Conservation (phyloP, 2,888 invertebrate genomes). For the Hirtodrosophila trivittata region DNA sequence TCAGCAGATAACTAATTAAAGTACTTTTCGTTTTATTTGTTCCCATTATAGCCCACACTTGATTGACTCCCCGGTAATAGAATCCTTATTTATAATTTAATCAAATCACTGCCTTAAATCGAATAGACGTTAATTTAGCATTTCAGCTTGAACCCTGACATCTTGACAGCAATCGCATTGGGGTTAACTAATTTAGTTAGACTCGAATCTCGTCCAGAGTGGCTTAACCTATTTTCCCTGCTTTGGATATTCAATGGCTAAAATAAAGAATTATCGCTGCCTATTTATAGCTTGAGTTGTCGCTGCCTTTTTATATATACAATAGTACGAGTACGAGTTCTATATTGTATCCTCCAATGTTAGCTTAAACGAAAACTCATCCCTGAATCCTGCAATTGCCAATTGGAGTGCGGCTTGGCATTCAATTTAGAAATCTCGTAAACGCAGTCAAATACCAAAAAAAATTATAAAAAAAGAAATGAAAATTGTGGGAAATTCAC, state of each 20-base stretch:
- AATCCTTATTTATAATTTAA: constrained; percentile 3
- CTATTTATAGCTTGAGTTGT: constrained; percentile 10
- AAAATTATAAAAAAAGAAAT: constrained; percentile 10
- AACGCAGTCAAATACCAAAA: constrained; percentile 24
- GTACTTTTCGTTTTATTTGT: no score
- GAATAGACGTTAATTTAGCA: background rate
- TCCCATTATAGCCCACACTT: no score
- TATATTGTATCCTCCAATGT: no score
- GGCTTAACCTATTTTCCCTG: constrained; percentile 20
- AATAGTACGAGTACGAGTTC: no score
- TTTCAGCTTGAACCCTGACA: constrained; percentile 7
- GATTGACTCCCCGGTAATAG: no score
- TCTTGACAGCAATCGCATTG: constrained; percentile 15
- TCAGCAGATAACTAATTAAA: no score
- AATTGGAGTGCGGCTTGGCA: constrained; percentile 37
- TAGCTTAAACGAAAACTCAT: constrained; percentile 1
- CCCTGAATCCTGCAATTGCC: constrained; percentile 11
- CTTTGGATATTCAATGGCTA: constrained; percentile 5
- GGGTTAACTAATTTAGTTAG: background rate
- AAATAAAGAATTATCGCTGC: background rate
- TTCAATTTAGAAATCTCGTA: constrained; percentile 20
- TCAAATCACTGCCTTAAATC: no score
- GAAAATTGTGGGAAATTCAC: background rate
- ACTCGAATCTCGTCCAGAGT: no score
- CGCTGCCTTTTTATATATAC: constrained; percentile 5